phyloP scores from a whole-genome alignment of 1,140 invertebrate species.

The Anoplolepis gracilipes region DNA sequence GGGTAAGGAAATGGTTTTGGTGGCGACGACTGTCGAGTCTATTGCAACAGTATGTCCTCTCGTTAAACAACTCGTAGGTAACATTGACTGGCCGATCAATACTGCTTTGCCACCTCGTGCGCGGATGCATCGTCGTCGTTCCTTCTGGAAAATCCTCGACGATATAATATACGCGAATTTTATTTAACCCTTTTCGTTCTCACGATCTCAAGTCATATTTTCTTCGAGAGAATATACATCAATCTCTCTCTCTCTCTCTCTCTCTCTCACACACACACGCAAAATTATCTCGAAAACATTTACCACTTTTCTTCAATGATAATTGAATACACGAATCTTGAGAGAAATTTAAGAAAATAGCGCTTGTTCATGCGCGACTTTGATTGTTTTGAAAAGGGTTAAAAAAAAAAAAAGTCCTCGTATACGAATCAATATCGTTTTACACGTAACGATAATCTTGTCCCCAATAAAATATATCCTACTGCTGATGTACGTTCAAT shows the following conservation, averaged over 20 bases:
- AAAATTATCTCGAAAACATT: conserved; percentile 8
- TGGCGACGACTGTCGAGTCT: conserved; percentile 58
- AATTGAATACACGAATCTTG: not conserved
- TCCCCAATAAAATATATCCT: conserved; percentile 9
- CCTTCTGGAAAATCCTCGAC: not conserved
- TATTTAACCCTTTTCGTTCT: conserved; percentile 4
- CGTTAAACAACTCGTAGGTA: conserved; percentile 78
- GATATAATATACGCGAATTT: not conserved
- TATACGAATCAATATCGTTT: conserved; percentile 15
- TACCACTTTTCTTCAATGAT: not conserved
- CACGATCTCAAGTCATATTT: not conserved
- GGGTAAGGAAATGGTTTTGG: no score
- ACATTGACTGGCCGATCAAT: conserved; percentile 75
- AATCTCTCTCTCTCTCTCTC: not conserved
- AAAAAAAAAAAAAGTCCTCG: not conserved
- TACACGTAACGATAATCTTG: conserved; percentile 2
- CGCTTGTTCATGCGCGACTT: not conserved
- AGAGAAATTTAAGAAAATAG: not conserved
- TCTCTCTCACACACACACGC: not conserved
- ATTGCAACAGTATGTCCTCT: conserved; percentile 39
- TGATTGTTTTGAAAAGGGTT: conserved; percentile 5
- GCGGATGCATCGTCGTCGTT: conserved; percentile 20
- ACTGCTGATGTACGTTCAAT: conserved; percentile 11
- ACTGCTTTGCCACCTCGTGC: conserved; percentile 68
- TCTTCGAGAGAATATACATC: not conserved